phyloP scores from a whole-genome alignment of 2,888 invertebrate species.

The Drosophila vallismaia region DNA sequence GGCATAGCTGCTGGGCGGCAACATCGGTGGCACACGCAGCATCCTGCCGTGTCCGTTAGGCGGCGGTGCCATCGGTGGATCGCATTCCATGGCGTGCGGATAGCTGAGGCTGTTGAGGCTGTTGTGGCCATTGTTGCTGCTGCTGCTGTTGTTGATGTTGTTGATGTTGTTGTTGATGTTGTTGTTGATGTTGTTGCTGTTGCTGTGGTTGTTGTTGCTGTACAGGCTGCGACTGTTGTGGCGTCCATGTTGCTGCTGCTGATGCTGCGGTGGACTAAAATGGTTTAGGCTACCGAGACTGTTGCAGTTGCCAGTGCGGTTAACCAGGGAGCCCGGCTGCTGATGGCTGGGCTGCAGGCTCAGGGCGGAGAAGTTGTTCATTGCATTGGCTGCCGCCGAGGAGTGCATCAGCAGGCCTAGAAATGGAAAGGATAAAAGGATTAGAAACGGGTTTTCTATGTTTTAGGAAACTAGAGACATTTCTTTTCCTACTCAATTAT shows the following conservation, averaged over 20 bases:
- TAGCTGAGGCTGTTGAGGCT: slow-evolving; percentile 79
- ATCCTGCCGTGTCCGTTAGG: slow-evolving; percentile 51
- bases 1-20: slow-evolving; percentile 18
- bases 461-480: background rate
- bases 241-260: slow-evolving; percentile 65
- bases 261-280: slow-evolving; percentile 45
- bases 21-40: slow-evolving; percentile 44
- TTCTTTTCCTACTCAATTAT: background rate
- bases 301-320: slow-evolving; percentile 45
- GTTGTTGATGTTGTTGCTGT: slow-evolving; percentile 53
- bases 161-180: slow-evolving; percentile 46
- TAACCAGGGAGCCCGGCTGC: slow-evolving; percentile 17
- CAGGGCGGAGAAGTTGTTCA: slow-evolving; percentile 72
- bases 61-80: slow-evolving; percentile 85
- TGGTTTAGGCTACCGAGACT: slow-evolving; percentile 76
- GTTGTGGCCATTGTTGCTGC: slow-evolving; percentile 56
- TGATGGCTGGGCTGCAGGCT: slow-evolving; percentile 54
- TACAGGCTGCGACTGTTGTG: slow-evolving; percentile 47
- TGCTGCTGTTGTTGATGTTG: slow-evolving; percentile 55
- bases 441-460: background rate
- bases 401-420: slow-evolving; percentile 78
- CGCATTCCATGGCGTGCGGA: slow-evolving; percentile 90
- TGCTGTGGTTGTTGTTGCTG: slow-evolving; percentile 51
- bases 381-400: slow-evolving; percentile 65
- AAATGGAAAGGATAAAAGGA: slow-evolving; percentile 23